phyloP scores from a whole-genome alignment of 2,797 vertebrate species.

The Lophotriccus pileatus region DNA sequence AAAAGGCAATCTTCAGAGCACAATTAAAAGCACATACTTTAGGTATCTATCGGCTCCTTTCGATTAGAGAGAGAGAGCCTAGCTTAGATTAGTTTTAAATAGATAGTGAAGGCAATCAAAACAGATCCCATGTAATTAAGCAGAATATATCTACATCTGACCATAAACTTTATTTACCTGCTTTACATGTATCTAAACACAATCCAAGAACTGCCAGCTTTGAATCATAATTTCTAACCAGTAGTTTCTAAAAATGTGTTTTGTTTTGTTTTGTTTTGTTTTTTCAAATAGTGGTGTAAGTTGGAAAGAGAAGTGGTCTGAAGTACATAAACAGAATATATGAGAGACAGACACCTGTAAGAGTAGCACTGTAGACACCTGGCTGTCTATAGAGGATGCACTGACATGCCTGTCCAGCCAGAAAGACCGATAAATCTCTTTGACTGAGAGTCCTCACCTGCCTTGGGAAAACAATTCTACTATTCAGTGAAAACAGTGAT shows the following conservation, averaged over 20 bases:
- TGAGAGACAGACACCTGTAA: rapidly evolving
- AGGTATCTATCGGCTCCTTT: background rate
- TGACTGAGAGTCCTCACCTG: background rate
- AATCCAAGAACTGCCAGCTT: background rate
- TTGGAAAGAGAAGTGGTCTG: background rate
- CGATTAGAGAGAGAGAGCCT: background rate
- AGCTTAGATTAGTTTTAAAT: slow-evolving; percentile 22
- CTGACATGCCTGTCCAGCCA: background rate
- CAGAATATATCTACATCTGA: background rate
- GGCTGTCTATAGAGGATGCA: background rate
- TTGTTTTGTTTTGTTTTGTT: background rate
- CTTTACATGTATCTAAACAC: background rate
- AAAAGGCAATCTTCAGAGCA: slow-evolving; percentile 23
- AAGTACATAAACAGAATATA: background rate
- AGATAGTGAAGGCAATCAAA: background rate
- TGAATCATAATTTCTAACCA: background rate
- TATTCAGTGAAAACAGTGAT: background rate
- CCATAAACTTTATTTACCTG: background rate
- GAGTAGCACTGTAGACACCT: background rate
- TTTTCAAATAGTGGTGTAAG: background rate
- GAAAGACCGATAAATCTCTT: background rate
- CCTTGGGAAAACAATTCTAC: background rate
- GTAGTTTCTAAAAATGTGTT: background rate
- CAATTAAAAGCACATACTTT: slow-evolving; percentile 39
- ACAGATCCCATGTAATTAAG: background rate